Evolutionary conservation across 2,797 vertebrate genomes (phyloP).

Genomic region (Pseudochaenichthys georgianus): DNA sequence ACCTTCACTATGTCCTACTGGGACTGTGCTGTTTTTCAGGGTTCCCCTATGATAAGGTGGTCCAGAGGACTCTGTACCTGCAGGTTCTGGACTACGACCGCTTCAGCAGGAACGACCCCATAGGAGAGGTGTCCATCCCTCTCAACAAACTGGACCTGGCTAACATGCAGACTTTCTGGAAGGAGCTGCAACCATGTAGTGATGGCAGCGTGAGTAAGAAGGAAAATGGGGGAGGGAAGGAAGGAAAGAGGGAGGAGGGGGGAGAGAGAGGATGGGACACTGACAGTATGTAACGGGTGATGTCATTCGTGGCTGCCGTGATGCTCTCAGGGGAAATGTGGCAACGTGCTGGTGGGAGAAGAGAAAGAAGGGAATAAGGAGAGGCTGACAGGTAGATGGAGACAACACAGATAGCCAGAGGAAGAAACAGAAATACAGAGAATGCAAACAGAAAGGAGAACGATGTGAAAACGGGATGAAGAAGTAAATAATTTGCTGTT

Average conservation of each 20-base stretch:
- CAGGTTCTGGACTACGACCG: slow-evolving; percentile 98
- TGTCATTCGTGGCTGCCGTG: slow-evolving; percentile 79
- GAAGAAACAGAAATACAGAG: slow-evolving; percentile 42
- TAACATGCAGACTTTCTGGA: slow-evolving; percentile 99
- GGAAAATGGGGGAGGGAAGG: slow-evolving; percentile 6
- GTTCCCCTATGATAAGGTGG: slow-evolving; percentile 98
- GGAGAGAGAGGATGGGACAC: slow-evolving; percentile 53
- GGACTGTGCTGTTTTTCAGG: slow-evolving; percentile 78
- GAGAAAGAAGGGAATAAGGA: slow-evolving; percentile 54
- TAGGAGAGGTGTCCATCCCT: slow-evolving; percentile 97
- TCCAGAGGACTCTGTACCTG: slow-evolving; percentile 95
- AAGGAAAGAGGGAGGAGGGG: slow-evolving; percentile 18
- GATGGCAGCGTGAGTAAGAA: slow-evolving; percentile 89
- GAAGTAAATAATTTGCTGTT: slow-evolving; percentile 40
- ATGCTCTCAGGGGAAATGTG: slow-evolving; percentile 72
- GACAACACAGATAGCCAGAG: slow-evolving; percentile 49
- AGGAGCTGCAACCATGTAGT: slow-evolving; percentile 98
- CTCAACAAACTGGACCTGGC: slow-evolving; percentile 98
- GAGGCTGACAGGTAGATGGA: slow-evolving; percentile 61
- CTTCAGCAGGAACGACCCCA: slow-evolving; percentile 98
- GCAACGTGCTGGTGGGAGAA: slow-evolving; percentile 61
- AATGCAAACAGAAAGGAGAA: slow-evolving; percentile 28
- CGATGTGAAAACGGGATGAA: slow-evolving; percentile 20
- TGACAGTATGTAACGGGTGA: slow-evolving; percentile 71
- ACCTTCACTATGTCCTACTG: not conserved